phyloP scores from a whole-genome alignment of 1,140 invertebrate genomes.

The Heliothis subflexa region DNA sequence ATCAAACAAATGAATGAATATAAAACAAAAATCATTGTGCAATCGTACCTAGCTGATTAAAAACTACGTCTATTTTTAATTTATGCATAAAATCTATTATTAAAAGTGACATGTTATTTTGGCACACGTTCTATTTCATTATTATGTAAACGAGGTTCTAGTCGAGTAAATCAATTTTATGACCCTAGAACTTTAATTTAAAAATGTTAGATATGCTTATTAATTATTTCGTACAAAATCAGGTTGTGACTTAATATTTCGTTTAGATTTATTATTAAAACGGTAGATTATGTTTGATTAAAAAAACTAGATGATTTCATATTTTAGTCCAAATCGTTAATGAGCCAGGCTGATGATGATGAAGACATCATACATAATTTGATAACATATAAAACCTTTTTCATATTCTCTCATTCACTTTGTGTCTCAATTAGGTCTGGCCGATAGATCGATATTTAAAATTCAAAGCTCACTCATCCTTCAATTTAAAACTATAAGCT shows the following conservation, averaged over 20 bases:
- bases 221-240: not conserved
- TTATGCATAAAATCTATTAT: not conserved
- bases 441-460: too few relatives aligned
- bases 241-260: not conserved
- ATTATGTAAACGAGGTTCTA: not conserved
- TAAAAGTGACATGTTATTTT: not conserved
- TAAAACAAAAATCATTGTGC: too few relatives aligned
- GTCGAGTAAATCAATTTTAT: not conserved
- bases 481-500: too few relatives aligned
- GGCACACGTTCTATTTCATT: not conserved
- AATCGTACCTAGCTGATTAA: not conserved
- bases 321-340: too few relatives aligned
- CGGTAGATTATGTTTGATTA: not conserved
- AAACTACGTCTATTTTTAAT: not conserved
- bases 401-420: too few relatives aligned
- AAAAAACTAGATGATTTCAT: too few relatives aligned
- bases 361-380: too few relatives aligned
- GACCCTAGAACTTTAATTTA: not conserved
- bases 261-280: not conserved
- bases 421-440: too few relatives aligned
- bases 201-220: not conserved
- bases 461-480: too few relatives aligned
- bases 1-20: not conserved
- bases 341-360: too few relatives aligned
- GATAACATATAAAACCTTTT: too few relatives aligned